phyloP scores from a whole-genome alignment of 1,140 invertebrate species.

The Rhopalosiphum padi region DNA sequence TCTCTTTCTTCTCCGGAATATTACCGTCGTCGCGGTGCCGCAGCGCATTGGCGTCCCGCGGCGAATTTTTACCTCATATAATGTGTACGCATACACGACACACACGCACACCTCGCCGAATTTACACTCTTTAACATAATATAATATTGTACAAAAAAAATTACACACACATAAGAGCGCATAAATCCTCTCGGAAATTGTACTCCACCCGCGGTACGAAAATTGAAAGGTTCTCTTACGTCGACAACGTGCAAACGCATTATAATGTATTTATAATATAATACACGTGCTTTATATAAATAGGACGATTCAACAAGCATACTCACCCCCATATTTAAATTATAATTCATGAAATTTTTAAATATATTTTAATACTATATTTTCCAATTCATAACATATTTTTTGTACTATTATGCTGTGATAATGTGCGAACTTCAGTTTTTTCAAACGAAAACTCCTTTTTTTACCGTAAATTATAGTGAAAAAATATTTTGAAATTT shows the following conservation, averaged over 20 bases:
- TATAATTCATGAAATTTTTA: too few species aligned
- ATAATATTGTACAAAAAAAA: not conserved
- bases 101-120: not conserved
- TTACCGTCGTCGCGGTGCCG: not conserved
- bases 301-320: too few species aligned
- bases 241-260: not conserved
- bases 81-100: not conserved
- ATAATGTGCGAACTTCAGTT: too few species aligned
- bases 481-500: too few species aligned
- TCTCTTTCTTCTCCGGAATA: not conserved
- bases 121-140: not conserved
- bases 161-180: not conserved
- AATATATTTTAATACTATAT: too few species aligned
- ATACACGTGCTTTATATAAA: not conserved
- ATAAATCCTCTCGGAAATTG: not conserved
- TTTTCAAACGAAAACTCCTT: too few species aligned
- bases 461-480: too few species aligned
- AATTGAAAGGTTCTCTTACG: not conserved
- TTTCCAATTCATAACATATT: too few species aligned
- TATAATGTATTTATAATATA: not conserved
- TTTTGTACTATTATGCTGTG: too few species aligned
- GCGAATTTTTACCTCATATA: conserved; percentile 21
- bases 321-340: too few species aligned
- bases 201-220: not conserved
- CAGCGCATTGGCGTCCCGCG: conserved; percentile 15